A percentile compares a stretch with the other conserved stretches of the same genome.
phyloP scores from a whole-genome alignment of 2,113 vertebrate species.

The Ammodytes marinus region DNA sequence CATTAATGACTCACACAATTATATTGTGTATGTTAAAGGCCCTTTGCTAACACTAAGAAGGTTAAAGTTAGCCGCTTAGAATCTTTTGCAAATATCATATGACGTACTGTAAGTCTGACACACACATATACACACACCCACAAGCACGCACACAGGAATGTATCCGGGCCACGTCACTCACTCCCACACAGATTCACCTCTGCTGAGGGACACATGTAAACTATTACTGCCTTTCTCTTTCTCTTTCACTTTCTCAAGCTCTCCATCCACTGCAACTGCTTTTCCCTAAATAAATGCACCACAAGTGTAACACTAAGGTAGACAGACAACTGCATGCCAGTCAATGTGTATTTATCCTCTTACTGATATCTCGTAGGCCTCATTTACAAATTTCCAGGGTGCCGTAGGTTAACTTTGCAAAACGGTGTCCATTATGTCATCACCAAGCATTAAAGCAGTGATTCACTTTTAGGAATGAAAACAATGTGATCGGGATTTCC shows the following conservation, averaged over 20 bases:
- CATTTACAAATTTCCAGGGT: background rate
- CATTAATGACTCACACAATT: too few relatives aligned
- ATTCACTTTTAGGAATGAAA: conserved; percentile 13
- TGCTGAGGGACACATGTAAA: conserved; percentile 31
- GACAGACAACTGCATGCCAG: background rate
- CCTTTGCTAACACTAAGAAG: background rate
- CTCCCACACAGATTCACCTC: conserved; percentile 33
- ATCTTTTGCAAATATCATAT: conserved; percentile 27
- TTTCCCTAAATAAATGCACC: background rate
- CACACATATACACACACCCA: conserved; percentile 1
- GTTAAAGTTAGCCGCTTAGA: conserved; percentile 6
- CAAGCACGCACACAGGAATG: conserved; percentile 3
- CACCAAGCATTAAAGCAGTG: background rate
- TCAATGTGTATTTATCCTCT: background rate
- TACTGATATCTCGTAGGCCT: background rate
- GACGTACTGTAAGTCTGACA: conserved; percentile 1
- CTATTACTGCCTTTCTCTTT: conserved; percentile 32
- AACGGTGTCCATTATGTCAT: background rate
- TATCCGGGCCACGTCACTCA: conserved; percentile 33
- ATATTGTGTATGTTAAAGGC: too few relatives aligned
- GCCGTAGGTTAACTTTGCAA: background rate
- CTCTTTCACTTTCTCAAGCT: background rate
- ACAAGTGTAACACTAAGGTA: background rate
- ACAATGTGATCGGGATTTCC: conserved; percentile 5
- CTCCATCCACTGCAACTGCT: background rate